Evolutionary conservation across 2,888 invertebrate species (phyloP).

Genomic region (Selenia dentaria): DNA sequence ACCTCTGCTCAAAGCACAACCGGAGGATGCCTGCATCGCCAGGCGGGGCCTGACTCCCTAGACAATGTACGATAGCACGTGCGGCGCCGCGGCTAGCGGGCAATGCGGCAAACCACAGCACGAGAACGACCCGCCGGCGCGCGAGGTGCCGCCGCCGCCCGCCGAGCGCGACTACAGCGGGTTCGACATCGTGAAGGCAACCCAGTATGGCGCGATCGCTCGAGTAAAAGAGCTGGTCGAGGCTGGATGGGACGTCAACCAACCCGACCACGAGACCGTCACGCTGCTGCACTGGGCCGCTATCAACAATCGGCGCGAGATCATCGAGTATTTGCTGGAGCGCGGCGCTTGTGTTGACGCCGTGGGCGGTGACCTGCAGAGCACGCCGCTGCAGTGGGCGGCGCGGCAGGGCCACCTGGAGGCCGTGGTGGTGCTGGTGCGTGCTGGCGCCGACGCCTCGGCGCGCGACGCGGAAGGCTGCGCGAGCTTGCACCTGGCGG

Average conservation of each 20-base stretch:
- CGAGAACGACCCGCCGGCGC: slow-evolving; percentile 85
- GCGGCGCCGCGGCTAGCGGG: slow-evolving; percentile 87
- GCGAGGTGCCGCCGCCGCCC: slow-evolving; percentile 86
- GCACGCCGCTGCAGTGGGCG: slow-evolving; percentile 99
- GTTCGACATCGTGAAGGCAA: slow-evolving; percentile 97
- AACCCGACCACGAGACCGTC: slow-evolving; percentile 97
- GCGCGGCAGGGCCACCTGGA: slow-evolving; percentile 96
- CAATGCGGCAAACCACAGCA: slow-evolving; percentile 87
- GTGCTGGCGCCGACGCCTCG: slow-evolving; percentile 94
- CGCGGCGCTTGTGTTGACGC: slow-evolving; percentile 93
- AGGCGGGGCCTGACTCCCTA: slow-evolving; percentile 19
- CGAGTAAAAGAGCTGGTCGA: slow-evolving; percentile 94
- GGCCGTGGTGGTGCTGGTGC: slow-evolving; percentile 91
- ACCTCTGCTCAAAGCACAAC: background rate
- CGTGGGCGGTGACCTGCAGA: slow-evolving; percentile 97
- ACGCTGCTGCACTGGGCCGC: slow-evolving; percentile 99
- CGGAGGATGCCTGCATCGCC: slow-evolving; percentile 23
- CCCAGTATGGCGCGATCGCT: slow-evolving; percentile 96
- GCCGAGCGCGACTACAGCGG: slow-evolving; percentile 88
- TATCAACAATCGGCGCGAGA: slow-evolving; percentile 97
- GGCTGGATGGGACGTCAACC: slow-evolving; percentile 96
- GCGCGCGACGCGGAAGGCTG: slow-evolving; percentile 98
- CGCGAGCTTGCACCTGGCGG: slow-evolving; percentile 97
- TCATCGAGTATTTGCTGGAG: slow-evolving; percentile 94
- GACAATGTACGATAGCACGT: slow-evolving; percentile 88